Evolutionary conservation across 2,797 vertebrate genomes (phyloP).

Genomic region (Aplochiton taeniatus): DNA sequence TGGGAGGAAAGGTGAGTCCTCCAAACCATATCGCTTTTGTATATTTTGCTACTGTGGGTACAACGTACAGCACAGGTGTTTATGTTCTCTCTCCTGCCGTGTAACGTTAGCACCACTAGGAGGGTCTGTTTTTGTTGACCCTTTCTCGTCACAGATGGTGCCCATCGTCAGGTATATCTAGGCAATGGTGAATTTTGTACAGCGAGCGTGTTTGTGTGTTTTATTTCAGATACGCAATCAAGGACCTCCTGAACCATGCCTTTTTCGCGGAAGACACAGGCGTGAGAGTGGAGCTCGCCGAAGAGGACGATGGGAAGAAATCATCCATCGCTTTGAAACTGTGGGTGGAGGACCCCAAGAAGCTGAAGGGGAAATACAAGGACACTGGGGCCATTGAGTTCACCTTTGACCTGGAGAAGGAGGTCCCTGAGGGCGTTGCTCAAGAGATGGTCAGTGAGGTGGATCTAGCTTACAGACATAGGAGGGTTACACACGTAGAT

Average conservation of each 20-base stretch:
- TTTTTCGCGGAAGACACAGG: conserved; percentile 99
- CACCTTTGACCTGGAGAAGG: conserved; percentile 91
- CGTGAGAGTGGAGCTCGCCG: conserved; percentile 96
- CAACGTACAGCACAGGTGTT: background rate
- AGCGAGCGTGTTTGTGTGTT: conserved; percentile 20
- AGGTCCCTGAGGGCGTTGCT: conserved; percentile 94
- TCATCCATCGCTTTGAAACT: conserved; percentile 92
- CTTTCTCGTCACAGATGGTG: conserved; percentile 33
- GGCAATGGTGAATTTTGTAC: background rate
- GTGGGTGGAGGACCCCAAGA: conserved; percentile 98
- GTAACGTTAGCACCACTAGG: conserved; percentile 43
- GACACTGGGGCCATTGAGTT: conserved; percentile 98
- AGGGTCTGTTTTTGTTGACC: conserved; percentile 36
- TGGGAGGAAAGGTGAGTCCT: conserved; percentile 92
- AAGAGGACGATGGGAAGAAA: conserved; percentile 95
- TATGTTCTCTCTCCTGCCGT: conserved; percentile 34
- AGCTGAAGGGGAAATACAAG: conserved; percentile 98
- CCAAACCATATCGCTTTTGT: background rate
- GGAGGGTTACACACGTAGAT: too few relatives aligned
- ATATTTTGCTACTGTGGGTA: background rate
- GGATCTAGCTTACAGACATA: too few relatives aligned
- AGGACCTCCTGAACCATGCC: conserved; percentile 96
- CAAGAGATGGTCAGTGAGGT: conserved; percentile 91
- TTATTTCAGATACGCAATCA: conserved; percentile 90
- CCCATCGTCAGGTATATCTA: conserved; percentile 25